phyloP scores from a whole-genome alignment of 2,888 invertebrate species.

The Eupeodes luniger region DNA sequence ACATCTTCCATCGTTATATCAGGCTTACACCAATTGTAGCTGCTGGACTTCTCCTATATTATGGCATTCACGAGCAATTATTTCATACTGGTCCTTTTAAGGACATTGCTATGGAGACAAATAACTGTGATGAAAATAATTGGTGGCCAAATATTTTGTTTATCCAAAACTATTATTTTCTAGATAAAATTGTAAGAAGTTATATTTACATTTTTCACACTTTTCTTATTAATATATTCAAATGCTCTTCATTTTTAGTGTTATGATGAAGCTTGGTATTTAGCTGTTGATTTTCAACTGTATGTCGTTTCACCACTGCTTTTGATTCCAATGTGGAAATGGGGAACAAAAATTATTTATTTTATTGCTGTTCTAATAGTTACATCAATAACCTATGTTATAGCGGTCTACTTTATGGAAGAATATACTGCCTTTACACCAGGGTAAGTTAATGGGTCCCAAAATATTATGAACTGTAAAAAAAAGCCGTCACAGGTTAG shows the following conservation, averaged over 20 bases:
- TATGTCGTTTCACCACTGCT: slow-evolving; percentile 5
- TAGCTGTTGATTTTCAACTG: slow-evolving; percentile 30
- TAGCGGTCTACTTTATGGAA: neutral
- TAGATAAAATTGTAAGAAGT: neutral
- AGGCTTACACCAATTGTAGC: slow-evolving; percentile 85
- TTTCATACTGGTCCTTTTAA: slow-evolving; percentile 83
- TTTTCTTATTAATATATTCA: neutral
- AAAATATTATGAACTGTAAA: too few species aligned
- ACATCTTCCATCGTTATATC: slow-evolving; percentile 79
- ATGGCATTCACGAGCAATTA: slow-evolving; percentile 83
- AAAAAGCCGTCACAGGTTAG: too few species aligned
- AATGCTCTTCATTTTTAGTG: neutral
- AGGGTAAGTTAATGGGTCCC: neutral
- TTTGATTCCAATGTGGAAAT: slow-evolving; percentile 31
- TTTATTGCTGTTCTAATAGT: neutral
- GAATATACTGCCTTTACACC: neutral
- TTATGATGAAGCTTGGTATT: slow-evolving; percentile 10
- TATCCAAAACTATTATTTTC: slow-evolving; percentile 82
- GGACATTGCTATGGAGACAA: neutral
- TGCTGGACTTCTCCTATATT: slow-evolving; percentile 83
- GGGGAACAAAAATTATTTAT: slow-evolving; percentile 10
- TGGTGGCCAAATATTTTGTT: slow-evolving; percentile 84
- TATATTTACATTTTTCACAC: too few species aligned
- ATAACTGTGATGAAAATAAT: slow-evolving; percentile 79
- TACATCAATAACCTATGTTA: neutral